Conservation (phyloP, 2,888 invertebrate species). For the Lepidonotus clava region DNA sequence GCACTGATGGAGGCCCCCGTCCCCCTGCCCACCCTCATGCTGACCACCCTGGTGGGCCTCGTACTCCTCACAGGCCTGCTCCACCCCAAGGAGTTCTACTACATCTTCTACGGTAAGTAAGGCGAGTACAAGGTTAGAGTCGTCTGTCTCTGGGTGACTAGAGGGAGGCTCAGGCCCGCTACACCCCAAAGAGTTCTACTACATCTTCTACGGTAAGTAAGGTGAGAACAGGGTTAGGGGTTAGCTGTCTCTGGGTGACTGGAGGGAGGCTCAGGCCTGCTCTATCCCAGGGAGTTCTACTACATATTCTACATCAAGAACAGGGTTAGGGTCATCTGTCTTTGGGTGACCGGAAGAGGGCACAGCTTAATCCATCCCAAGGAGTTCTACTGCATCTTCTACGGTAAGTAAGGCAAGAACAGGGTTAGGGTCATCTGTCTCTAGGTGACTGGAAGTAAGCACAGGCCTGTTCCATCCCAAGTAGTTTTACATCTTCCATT, state of each 20-base stretch:
- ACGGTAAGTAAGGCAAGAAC: conserved; percentile 14
- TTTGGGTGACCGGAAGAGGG: no score
- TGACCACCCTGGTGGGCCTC: background rate
- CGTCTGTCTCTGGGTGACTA: no score
- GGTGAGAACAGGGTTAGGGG: no score
- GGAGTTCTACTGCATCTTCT: conserved; percentile 44
- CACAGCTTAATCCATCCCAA: no score
- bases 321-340: no score
- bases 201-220: conserved; percentile 40
- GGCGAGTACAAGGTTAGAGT: no score
- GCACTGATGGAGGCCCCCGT: background rate
- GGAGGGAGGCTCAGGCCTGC: background rate
- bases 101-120: conserved; percentile 35
- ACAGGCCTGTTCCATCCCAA: conserved; percentile 27
- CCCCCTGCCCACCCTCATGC: conserved; percentile 3
- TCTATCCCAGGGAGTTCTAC: no score
- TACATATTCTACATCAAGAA: no score
- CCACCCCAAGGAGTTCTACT: conserved; percentile 48
- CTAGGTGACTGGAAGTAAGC: no score
- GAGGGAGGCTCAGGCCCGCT: background rate
- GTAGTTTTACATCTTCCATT: no score
- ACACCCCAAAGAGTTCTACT: conserved; percentile 48
- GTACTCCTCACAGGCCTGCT: background rate
- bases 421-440: no score
- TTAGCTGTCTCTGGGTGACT: no score